Conservation (phyloP, 92 coral and sea anemone species). For the Pocillopora grandis region DNA sequence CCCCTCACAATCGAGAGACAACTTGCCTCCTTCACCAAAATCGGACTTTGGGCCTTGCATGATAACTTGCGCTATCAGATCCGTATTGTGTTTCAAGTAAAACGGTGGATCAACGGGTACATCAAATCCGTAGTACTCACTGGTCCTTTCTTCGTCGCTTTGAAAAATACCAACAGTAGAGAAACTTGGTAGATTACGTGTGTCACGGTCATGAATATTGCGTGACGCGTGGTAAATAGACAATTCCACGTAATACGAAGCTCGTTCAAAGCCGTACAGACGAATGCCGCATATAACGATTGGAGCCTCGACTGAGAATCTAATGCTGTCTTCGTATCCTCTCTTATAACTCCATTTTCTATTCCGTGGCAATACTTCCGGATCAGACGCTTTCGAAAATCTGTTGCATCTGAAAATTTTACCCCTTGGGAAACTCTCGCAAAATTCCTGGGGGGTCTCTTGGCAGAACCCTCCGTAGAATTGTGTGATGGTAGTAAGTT, state of each 20-base stretch:
- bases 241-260: background rate
- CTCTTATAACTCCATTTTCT: background rate
- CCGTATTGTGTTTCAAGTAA: slow-evolving; percentile 4
- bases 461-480: slow-evolving; percentile 12
- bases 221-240: background rate
- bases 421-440: slow-evolving; percentile 7
- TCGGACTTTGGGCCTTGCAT: slow-evolving; percentile 7
- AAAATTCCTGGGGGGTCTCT: background rate
- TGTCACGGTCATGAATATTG: no score
- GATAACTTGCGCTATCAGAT: background rate
- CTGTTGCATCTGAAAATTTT: slow-evolving; percentile 5
- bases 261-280: slow-evolving; percentile 20
- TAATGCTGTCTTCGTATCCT: slow-evolving; percentile 18
- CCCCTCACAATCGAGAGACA: slow-evolving; percentile 18
- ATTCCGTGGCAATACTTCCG: background rate
- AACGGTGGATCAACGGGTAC: slow-evolving; percentile 32
- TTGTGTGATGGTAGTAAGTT: background rate
- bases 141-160: background rate
- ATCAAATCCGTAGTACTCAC: slow-evolving; percentile 30
- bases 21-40: slow-evolving; percentile 18
- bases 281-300: slow-evolving; percentile 31
- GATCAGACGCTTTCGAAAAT: slow-evolving; percentile 3
- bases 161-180: slow-evolving; percentile 20
- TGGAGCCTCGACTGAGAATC: slow-evolving; percentile 12
- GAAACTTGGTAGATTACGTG: background rate